Conservation (phyloP, 23 tunicate genomes). For the Oikopleura vanhoeffeni region DNA sequence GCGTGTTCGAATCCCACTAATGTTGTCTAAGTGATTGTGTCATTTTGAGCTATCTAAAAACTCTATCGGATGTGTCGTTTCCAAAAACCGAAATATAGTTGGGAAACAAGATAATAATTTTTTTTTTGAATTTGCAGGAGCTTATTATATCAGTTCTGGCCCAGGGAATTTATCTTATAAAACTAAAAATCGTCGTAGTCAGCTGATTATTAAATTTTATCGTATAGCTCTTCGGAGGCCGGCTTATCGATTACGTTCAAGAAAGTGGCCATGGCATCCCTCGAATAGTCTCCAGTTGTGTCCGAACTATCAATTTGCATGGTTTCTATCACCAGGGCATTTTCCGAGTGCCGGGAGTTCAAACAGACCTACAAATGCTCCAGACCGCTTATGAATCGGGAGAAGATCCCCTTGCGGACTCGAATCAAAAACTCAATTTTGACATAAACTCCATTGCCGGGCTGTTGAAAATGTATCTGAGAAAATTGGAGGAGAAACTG, state of each 20-base stretch:
- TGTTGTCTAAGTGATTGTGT: too few species aligned
- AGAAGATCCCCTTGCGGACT: constrained; percentile 44
- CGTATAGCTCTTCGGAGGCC: neutral
- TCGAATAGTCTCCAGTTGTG: constrained; percentile 54
- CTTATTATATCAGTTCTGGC: too few species aligned
- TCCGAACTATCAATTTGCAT: constrained; percentile 43
- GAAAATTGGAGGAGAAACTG: constrained; percentile 50
- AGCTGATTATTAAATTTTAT: too few species aligned
- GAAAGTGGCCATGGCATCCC: constrained; percentile 52
- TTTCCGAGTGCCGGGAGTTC: constrained; percentile 50
- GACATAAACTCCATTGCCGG: constrained; percentile 74
- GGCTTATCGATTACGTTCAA: constrained; percentile 37
- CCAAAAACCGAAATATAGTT: too few species aligned
- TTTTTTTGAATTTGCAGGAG: too few species aligned
- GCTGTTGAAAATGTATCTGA: constrained; percentile 50
- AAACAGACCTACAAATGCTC: neutral
- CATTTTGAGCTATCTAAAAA: too few species aligned
- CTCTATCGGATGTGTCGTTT: too few species aligned
- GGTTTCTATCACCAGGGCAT: constrained; percentile 85
- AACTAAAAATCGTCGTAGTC: too few species aligned
- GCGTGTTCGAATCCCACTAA: too few species aligned
- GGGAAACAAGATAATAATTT: too few species aligned
- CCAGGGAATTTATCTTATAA: too few species aligned
- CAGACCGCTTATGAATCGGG: constrained; percentile 16
- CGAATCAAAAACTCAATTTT: constrained; percentile 24